Evolutionary conservation across 2,888 invertebrate species (phyloP), one percentile per base, ranked within the genome.

Genomic region (Lordiphosa fenestrarum): DNA sequence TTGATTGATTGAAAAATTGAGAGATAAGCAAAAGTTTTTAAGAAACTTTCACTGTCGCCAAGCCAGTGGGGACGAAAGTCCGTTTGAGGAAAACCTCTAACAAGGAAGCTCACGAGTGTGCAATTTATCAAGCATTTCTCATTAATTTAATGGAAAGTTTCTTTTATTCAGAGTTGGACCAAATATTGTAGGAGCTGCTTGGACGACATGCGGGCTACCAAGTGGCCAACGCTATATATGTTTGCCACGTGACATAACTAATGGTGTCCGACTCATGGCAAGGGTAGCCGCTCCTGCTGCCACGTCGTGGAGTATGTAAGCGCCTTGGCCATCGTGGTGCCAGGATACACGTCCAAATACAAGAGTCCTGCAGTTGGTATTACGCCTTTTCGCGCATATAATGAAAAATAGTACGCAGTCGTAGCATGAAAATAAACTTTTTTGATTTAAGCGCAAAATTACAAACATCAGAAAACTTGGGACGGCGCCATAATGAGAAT

Each of bases 161-260:
- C 10, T 49, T 49, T 44, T 46, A 47, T 56, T 49, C 41, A 9
- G 66, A 65, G 48, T 49, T 30, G 59, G 23, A 9, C 9, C 30
- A 30, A 10, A 42, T 23, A 37, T 58, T 57, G 66, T 33, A 48
- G 58, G 44, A 56, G 53, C 57, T 63, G 61, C 66, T 56, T 58
- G 35, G 57, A 21, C 47, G 61, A 68, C 59, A 62, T 53, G 46
- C 59, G 56, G 84, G 63, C 82, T 66, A 70, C 38, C 66, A 76
- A 76, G 81, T 81, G 70, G 66, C 46, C 48, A 33, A 19, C 12
- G 42, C 42, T 13, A 9, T 9, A 33, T 30, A 30, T 30, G 30
- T 30, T 25, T 50, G 62, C 69, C 84, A 63, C 73, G 80, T 66
- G 82, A 71, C 57, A 69, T 84, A 82, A 84, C 69, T 71, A 77